phyloP scores from a whole-genome alignment of 2,113 vertebrate species.

The Paedocypris sp. region DNA sequence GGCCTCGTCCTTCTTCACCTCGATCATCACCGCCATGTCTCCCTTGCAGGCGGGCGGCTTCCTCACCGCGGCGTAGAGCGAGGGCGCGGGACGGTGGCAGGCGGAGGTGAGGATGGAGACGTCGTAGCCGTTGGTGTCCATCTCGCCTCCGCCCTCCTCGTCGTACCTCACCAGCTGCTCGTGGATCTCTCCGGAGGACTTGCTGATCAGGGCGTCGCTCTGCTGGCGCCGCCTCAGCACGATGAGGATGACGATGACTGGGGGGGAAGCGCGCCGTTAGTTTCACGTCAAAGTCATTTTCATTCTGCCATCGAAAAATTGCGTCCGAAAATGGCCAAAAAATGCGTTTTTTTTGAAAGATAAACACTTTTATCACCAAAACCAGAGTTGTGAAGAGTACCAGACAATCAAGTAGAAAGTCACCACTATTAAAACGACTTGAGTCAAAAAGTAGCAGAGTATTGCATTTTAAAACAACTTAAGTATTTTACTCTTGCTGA shows the following conservation, averaged over 20 bases:
- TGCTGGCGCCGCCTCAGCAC: constrained; percentile 71
- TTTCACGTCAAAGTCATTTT: not conserved
- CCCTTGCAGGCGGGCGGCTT: constrained; percentile 66
- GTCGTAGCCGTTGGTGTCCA: constrained; percentile 95
- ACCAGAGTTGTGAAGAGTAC: no score
- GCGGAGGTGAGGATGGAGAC: constrained; percentile 85
- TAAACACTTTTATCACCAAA: no score
- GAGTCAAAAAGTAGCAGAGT: no score
- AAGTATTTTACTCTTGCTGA: no score
- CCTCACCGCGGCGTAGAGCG: constrained; percentile 67
- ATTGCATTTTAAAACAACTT: no score
- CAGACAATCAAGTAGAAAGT: no score
- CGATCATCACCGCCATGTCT: constrained; percentile 90
- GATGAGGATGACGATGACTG: constrained; percentile 78
- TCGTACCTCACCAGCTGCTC: constrained; percentile 94
- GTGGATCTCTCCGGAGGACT: constrained; percentile 78
- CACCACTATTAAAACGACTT: no score
- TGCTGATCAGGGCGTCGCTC: constrained; percentile 68
- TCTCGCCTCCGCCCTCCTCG: constrained; percentile 94
- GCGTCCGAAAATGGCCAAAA: no score
- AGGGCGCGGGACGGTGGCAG: constrained; percentile 52
- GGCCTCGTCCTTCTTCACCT: constrained; percentile 86
- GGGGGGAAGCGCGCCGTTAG: no score
- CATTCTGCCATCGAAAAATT: no score
- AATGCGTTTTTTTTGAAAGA: no score